A percentile compares a stretch with the other conserved stretches of the same genome.
These are phyloP conservation scores for Suricata suricatta DNA, from an alignment of 2,113 vertebrate species.

Conservation along the genomic window DNA sequence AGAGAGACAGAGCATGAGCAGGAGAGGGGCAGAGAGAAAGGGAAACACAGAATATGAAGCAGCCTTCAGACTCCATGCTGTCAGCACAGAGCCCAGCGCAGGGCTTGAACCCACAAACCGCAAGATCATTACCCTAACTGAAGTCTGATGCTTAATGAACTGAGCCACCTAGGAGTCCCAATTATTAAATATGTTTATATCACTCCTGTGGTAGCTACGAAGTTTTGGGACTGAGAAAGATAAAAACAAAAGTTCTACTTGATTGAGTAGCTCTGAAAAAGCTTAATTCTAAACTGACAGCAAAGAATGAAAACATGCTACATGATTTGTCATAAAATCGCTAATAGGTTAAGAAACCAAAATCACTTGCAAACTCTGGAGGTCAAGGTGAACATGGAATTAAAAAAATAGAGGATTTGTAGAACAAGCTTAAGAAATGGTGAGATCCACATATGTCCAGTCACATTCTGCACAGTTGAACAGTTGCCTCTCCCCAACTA, in stretches of 20 bases:
- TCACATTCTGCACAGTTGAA: not conserved
- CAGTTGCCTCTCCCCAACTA: not conserved
- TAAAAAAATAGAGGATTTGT: not conserved
- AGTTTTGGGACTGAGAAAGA: not conserved
- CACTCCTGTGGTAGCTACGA: not conserved
- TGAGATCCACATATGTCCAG: not conserved
- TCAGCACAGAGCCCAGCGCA: too few species aligned
- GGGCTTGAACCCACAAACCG: too few species aligned
- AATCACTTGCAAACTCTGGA: not conserved
- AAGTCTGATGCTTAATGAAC: too few species aligned
- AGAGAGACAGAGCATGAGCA: too few species aligned
- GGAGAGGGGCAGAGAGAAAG: too few species aligned
- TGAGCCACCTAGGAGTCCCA: not conserved
- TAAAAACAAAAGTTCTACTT: not conserved
- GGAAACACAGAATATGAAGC: too few species aligned
- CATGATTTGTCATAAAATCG: not conserved
- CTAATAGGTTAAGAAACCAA: not conserved
- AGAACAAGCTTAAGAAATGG: not conserved
- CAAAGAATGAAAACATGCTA: not conserved
- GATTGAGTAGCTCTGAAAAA: not conserved
- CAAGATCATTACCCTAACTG: too few species aligned
- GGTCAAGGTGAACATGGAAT: not conserved
- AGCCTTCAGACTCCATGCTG: too few species aligned
- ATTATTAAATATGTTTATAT: not conserved
- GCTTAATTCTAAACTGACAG: not conserved